Evolutionary conservation across 2,888 invertebrate species (phyloP), one percentile per base, ranked within the genome.

Genomic region (Watsonalla cultraria): DNA sequence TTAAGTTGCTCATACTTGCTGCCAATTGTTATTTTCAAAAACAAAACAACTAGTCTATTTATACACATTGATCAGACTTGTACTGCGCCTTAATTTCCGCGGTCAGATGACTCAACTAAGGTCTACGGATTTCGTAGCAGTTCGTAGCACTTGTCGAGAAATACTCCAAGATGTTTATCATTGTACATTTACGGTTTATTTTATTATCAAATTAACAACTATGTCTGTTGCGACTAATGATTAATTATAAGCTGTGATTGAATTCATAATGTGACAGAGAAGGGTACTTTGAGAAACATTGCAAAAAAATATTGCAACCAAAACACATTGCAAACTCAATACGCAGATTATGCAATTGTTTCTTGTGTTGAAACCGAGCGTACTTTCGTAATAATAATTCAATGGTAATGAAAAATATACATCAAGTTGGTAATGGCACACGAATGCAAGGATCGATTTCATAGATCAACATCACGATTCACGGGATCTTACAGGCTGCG

Each of bases 401-500:
- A 51, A 49, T 52, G 50, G 51, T 54, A 50, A 48, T 42, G 42
- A 11, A 9, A 8, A 42, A 45, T 46, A 13, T 50, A 50, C 56
- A 52, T 11, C 47, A 51, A 53, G 46, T 58, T 47, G 68, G 63
- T 69, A 77, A 74, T 82, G 81, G 78, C 82, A 85, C 85, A 84
- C 80, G 72, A 82, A 78, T 72, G 70, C 70, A 58, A 68, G 74
- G 70, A 76, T 74, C 61, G 65, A 68, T 75, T 64, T 66, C 66
- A 72, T 76, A 72, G 65, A 57, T 65, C 56, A 62, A 58, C 62
- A 74, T 64, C 81, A 82, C 80, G 80, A 78, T 78, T 75, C 80
- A 77, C 83, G 72, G 61, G 70, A 75, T 82, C 78, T 83, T 82
- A 82, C 84, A 68, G 77, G 82, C 70, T 76, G 72, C 64, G 77